Evolutionary conservation across 2,888 invertebrate genomes (phyloP).

Genomic region (Cerceris rybyensis): DNA sequence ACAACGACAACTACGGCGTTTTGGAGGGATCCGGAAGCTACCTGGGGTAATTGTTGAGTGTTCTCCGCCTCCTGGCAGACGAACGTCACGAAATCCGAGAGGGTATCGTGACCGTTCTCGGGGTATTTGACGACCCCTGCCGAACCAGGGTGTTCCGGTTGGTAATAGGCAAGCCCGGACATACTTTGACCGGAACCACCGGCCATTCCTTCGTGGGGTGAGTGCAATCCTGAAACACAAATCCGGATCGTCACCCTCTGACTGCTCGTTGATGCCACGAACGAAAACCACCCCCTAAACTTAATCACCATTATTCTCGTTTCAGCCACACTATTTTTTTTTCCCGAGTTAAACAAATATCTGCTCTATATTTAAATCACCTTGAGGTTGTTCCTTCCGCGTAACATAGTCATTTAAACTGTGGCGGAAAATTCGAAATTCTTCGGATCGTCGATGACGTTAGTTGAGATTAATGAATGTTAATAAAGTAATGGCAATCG

Average conservation of each 20-base stretch:
- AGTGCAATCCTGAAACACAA: slow-evolving; percentile 82
- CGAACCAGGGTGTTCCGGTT: slow-evolving; percentile 83
- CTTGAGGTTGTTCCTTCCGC: no score
- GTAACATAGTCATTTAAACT: no score
- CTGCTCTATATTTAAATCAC: no score
- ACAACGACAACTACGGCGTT: slow-evolving; percentile 33
- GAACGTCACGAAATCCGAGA: slow-evolving; percentile 97
- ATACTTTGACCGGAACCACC: slow-evolving; percentile 83
- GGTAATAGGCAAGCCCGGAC: slow-evolving; percentile 83
- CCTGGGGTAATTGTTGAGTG: slow-evolving; percentile 89
- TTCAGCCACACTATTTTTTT: neutral
- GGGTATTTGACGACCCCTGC: slow-evolving; percentile 86
- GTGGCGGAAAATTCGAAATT: no score
- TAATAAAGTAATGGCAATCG: slow-evolving; percentile 33
- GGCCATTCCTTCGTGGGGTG: slow-evolving; percentile 83
- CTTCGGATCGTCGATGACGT: neutral
- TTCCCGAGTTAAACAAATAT: no score
- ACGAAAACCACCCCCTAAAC: slow-evolving; percentile 71
- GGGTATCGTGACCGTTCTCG: slow-evolving; percentile 94
- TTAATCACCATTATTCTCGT: slow-evolving; percentile 15
- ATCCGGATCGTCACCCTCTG: slow-evolving; percentile 43
- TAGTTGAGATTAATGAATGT: neutral
- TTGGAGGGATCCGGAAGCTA: slow-evolving; percentile 78
- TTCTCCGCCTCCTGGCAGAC: slow-evolving; percentile 97
- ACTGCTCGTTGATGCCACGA: slow-evolving; percentile 51